Percentiles rank a stretch among this genome's conserved stretches.
Conservation (phyloP, 2,888 invertebrate genomes). For the Leptinotarsa peninsularis region DNA sequence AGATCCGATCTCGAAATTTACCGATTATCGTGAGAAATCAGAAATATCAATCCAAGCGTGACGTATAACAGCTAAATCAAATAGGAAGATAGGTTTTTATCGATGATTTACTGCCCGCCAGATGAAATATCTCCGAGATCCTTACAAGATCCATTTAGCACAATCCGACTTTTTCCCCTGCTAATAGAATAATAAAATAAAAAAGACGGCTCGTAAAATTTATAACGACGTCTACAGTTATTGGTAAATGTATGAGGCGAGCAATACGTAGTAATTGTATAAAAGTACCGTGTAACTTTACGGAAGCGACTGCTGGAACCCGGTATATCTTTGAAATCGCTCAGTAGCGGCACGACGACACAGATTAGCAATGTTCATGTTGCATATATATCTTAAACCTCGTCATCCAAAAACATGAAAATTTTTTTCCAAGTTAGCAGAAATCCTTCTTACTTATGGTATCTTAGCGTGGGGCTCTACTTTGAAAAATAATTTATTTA, state of each 20-base stretch:
- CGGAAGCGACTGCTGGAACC: constrained; percentile 29
- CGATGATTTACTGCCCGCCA: constrained; percentile 26
- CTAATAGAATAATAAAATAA: constrained; percentile 34
- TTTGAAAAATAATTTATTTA: no score
- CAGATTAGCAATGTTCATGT: no score
- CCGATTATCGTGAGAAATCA: constrained; percentile 27
- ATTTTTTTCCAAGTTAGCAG: no score
- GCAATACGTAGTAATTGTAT: constrained; percentile 28
- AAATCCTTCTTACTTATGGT: no score
- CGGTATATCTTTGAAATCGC: constrained; percentile 31
- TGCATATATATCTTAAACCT: no score
- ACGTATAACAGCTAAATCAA: constrained; percentile 28
- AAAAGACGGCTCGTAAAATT: constrained; percentile 30
- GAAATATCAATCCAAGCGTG: constrained; percentile 22
- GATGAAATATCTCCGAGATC: constrained; percentile 27
- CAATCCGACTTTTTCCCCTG: constrained; percentile 27
- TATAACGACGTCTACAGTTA: constrained; percentile 34
- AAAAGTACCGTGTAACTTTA: constrained; percentile 32
- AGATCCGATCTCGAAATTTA: constrained; percentile 21
- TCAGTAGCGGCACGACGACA: constrained; percentile 15
- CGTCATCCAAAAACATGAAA: no score
- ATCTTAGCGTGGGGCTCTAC: no score
- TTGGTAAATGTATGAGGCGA: constrained; percentile 35
- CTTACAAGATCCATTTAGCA: constrained; percentile 34
- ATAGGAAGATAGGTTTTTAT: constrained; percentile 24